Evolutionary conservation across 2,888 invertebrate genomes (phyloP), one percentile per base, ranked within the genome.

Genomic region (Acanthoscelides obtectus): DNA sequence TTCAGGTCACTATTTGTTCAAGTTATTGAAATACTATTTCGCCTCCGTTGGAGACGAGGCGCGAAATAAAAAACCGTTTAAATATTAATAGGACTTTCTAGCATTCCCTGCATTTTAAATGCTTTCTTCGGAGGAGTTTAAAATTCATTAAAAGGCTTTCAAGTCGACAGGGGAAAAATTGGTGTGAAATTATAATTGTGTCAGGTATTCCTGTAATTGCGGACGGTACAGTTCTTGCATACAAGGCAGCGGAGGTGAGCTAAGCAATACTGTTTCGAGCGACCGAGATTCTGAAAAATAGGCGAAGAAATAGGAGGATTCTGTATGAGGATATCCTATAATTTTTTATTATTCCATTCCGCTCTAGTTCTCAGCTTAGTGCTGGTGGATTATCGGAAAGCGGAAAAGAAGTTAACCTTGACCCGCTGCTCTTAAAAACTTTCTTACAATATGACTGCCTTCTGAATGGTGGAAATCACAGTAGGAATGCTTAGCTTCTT

Each of bases 121-220:
- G 64, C 72, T 73, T 72, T 71, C 72, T 74, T 71, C 22, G 70
- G 71, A 70, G 71, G 72, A 74, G 72, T 76, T 74, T 72, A 67
- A 70, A 72, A 77, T 77, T 74, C 75, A 75, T 77, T 76, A 75
- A 76, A 76, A 77, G 74, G 74, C 77, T 77, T 75, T 77, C 75
- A 75, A 73, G 75, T 75, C 73, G 74, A 69, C 73, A 45, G 70
- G 74, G 71, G 73, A 71, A 75, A 76, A 77, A 73, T 76, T 76
- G 74, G 73, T 71, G 74, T 75, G 74, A 77, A 75, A 74, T 76
- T 74, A 73, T 76, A 78, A 78, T 76, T 76, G 77, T 76, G 45
- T 12, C 45, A 74, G 72, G 76, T 74, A 77, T 77, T 76, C 75
- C 72, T 72, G 71, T 75, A 79, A 79, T 79, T 78, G 77, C 78